phyloP scores from a whole-genome alignment of 2,113 vertebrate genomes.

The Daboia siamensis region DNA sequence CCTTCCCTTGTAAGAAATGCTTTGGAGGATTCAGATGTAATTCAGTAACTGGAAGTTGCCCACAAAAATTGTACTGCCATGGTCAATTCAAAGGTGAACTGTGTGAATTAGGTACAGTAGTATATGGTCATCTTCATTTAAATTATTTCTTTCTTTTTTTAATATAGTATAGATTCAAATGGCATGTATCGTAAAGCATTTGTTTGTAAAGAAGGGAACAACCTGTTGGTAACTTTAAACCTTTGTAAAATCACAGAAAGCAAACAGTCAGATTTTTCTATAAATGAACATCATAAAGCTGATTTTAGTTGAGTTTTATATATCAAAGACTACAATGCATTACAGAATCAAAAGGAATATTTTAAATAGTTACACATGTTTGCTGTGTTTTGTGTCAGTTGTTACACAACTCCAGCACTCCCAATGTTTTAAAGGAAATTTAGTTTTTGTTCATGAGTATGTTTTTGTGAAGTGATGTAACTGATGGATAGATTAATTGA shows the following conservation, averaged over 20 bases:
- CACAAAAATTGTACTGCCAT: conserved; percentile 13
- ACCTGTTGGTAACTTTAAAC: background rate
- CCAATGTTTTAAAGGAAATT: background rate
- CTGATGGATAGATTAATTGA: background rate
- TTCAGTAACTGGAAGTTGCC: conserved; percentile 25
- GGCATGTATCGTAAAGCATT: background rate
- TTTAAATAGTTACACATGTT: background rate
- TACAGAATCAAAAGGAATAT: background rate
- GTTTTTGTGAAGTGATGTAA: background rate
- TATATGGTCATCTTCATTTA: background rate
- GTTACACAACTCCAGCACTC: background rate
- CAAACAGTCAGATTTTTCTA: background rate
- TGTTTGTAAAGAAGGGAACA: background rate
- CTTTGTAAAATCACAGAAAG: background rate
- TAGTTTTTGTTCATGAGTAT: background rate
- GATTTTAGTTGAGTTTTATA: background rate
- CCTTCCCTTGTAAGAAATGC: background rate
- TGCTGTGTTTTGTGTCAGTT: background rate
- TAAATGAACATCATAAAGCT: background rate
- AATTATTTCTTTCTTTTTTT: background rate
- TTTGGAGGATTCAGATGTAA: conserved; percentile 24
- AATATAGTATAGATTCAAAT: background rate
- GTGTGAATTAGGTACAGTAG: conserved; percentile 31
- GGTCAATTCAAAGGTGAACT: conserved; percentile 34
- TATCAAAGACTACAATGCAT: background rate